A percentile compares a stretch with the other conserved stretches of the same genome.
phyloP scores from a whole-genome alignment of 2,113 vertebrate species.

The Sinocyclocheilus anophthalmus region DNA sequence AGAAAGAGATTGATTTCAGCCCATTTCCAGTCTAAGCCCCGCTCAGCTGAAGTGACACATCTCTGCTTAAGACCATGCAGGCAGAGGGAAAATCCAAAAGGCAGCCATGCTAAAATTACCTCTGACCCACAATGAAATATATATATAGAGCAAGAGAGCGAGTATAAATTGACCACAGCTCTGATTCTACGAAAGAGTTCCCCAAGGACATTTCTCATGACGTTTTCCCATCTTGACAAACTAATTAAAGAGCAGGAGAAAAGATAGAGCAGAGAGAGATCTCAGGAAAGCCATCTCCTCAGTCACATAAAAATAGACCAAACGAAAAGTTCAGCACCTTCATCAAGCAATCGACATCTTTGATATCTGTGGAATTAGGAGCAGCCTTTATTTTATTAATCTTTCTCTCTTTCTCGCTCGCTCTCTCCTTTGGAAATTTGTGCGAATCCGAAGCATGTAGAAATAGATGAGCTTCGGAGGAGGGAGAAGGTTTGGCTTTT shows the following conservation, averaged over 20 bases:
- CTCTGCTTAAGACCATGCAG: slow-evolving; percentile 60
- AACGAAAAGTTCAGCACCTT: slow-evolving; percentile 25
- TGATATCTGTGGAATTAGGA: slow-evolving; percentile 29
- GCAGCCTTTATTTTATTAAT: slow-evolving; percentile 6
- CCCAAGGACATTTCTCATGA: slow-evolving; percentile 16
- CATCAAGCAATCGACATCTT: slow-evolving; percentile 28
- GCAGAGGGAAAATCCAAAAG: slow-evolving; percentile 6
- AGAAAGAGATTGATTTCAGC: slow-evolving; percentile 26
- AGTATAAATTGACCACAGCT: slow-evolving; percentile 7
- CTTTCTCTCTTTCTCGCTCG: not conserved
- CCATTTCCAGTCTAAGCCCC: slow-evolving; percentile 13
- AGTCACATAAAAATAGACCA: not conserved
- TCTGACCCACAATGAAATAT: slow-evolving; percentile 5
- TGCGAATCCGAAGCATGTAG: not conserved
- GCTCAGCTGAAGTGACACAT: slow-evolving; percentile 12
- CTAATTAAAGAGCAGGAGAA: slow-evolving; percentile 46
- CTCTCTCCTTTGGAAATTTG: not conserved
- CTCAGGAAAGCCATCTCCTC: slow-evolving; percentile 18
- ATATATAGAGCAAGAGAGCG: not conserved
- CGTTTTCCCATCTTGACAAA: slow-evolving; percentile 45
- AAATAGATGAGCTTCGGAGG: slow-evolving; percentile 7
- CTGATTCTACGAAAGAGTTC: slow-evolving; percentile 35
- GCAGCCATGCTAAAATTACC: slow-evolving; percentile 25
- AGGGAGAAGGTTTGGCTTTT: slow-evolving; percentile 25
- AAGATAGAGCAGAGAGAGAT: not conserved